Base-by-base conservation (phyloP, 2,113 vertebrate species). In the Misgurnus anguillicaudatus region DNA sequence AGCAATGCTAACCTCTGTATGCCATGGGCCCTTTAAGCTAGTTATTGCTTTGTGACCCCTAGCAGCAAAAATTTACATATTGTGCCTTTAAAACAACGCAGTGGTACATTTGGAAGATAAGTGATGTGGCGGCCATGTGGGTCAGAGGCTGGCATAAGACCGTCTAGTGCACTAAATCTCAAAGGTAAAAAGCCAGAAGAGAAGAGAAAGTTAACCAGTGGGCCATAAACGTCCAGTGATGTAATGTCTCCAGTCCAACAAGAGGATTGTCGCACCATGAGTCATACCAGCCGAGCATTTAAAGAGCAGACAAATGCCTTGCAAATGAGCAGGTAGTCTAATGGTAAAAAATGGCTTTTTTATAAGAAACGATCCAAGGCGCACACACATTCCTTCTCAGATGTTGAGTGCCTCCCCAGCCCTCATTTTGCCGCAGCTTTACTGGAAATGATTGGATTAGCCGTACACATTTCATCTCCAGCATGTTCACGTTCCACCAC, bases 361-460 rank as follows among this genome's bases (percentile, higher is more conserved):
- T 79, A 53, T 78, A 65, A 70, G 45, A 81, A 72, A 69, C 69
- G 68, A 84, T 81, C 36, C 51, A 67, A 83, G 47, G 63, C 74
- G 58, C 63, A 69, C 47, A 65, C 69, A 2, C n/a, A 64, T 78
- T 81, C 61, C 80, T 80, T 83, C 82, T 85, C 66, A 17, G 13
- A 77, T 76, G 83, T 87, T 78, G 61, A 82, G 77, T 69, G 82
- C 84, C 68, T 63, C 82, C 83, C 74, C 73, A 86, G 78, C 80
- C 64, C 79, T 7, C 70, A 39, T 82, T 89, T 90, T 89, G 74
- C 75, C 77, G 76, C 79, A 80, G 67, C 80, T 82, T 80, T 57
- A 55, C 80, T 84, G 84, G 81, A 89, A 87, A 87, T 85, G 79
- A 91, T 86, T 78, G 87, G 89, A 90, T 90, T 90, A 89, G 77